Evolutionary conservation across 2,797 vertebrate genomes (phyloP).

Genomic region (Discoglossus pictus): DNA sequence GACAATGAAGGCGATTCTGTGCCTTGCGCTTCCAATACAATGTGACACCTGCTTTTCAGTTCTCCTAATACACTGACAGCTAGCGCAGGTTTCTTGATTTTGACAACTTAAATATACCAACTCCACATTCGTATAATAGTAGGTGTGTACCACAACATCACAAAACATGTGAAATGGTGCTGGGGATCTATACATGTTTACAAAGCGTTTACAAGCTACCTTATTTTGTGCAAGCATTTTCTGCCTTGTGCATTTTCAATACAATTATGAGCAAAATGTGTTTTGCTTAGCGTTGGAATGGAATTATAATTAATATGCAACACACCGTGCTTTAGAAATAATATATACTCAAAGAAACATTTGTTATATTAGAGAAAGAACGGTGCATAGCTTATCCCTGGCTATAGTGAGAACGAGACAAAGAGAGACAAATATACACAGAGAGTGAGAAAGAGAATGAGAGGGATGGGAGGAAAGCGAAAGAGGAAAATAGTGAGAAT

Average conservation of each 20-base stretch:
- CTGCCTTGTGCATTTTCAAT: not conserved
- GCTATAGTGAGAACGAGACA: too few relatives aligned
- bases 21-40: conserved; percentile 39
- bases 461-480: too few relatives aligned
- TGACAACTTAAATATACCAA: conserved; percentile 52
- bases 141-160: conserved; percentile 39
- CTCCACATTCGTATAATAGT: conserved; percentile 42
- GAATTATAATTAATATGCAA: conserved; percentile 1
- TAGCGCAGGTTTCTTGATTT: conserved; percentile 24
- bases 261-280: not conserved
- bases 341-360: too few relatives aligned
- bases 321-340: too few relatives aligned
- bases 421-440: too few relatives aligned
- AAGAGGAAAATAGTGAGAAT: too few relatives aligned
- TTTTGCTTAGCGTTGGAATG: not conserved
- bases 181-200: conserved; percentile 31
- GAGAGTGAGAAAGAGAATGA: too few relatives aligned
- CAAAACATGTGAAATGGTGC: conserved; percentile 22
- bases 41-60: conserved; percentile 37
- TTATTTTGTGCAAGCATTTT: not conserved
- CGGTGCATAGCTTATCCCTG: too few relatives aligned
- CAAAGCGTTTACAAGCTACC: conserved; percentile 17
- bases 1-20: conserved; percentile 32
- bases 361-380: too few relatives aligned
- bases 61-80: conserved; percentile 18